Percentiles rank a stretch among this genome's conserved stretches.
These are phyloP conservation scores for Ellobius talpinus DNA, from an alignment of 2,113 vertebrate genomes.

Conservation along the genomic window DNA sequence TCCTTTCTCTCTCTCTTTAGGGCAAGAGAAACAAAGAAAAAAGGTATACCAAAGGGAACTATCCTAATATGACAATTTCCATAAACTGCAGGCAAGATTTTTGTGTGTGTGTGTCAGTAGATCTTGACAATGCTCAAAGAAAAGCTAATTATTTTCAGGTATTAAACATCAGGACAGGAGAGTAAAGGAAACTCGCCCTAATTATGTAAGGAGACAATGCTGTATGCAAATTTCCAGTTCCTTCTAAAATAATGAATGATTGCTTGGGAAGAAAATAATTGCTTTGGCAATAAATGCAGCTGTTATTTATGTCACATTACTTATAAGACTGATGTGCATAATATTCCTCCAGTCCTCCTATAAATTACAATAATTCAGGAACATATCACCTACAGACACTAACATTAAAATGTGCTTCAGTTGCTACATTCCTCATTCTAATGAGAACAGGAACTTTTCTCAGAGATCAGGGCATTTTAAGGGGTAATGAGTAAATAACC, in stretches of 20 bases:
- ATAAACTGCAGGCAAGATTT: slow-evolving; percentile 1
- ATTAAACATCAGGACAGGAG: slow-evolving; percentile 52
- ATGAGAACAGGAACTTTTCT: slow-evolving; percentile 66
- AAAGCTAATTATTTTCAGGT: slow-evolving; percentile 74
- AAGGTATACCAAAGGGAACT: neutral
- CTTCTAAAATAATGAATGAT: slow-evolving; percentile 65
- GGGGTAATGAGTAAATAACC: neutral
- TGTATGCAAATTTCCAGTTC: slow-evolving; percentile 42
- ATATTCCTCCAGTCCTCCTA: slow-evolving; percentile 45
- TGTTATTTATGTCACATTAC: slow-evolving; percentile 71
- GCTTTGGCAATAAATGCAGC: slow-evolving; percentile 68
- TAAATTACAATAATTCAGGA: slow-evolving; percentile 73
- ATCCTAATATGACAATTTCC: neutral
- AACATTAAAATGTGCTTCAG: slow-evolving; percentile 70
- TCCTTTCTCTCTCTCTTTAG: neutral
- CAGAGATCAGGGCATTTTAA: slow-evolving; percentile 26
- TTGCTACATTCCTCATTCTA: slow-evolving; percentile 48
- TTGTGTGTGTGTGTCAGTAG: slow-evolving; percentile 51
- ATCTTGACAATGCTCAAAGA: slow-evolving; percentile 72
- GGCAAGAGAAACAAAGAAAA: neutral
- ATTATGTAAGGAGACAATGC: slow-evolving; percentile 61
- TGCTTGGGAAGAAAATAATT: slow-evolving; percentile 72
- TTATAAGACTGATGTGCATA: slow-evolving; percentile 69
- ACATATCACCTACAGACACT: slow-evolving; percentile 60
- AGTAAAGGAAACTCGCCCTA: slow-evolving; percentile 69